A percentile compares a stretch with the other conserved stretches of the same genome.
Evolutionary conservation across 2,113 vertebrate genomes (phyloP).

Genomic region (Hymenochirus boettgeri): DNA sequence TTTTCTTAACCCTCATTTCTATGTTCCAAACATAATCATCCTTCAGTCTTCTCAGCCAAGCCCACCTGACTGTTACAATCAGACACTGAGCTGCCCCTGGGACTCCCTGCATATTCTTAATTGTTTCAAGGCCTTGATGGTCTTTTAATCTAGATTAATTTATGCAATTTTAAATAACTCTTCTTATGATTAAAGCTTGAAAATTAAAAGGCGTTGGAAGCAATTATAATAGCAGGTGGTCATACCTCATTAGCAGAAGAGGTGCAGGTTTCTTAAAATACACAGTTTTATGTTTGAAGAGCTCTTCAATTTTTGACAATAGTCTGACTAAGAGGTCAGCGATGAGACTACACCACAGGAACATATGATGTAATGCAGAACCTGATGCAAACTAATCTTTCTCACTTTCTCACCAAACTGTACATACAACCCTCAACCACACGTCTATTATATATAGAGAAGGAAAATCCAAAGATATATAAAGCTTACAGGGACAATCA

Average conservation of each 20-base stretch:
- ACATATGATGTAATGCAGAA: constrained; percentile 5
- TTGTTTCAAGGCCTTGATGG: constrained; percentile 97
- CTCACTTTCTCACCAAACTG: no score
- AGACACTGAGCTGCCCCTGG: constrained; percentile 89
- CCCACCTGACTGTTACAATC: constrained; percentile 94
- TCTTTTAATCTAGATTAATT: constrained; percentile 99
- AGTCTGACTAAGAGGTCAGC: constrained; percentile 24
- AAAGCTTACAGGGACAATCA: no score
- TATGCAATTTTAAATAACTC: constrained; percentile 99
- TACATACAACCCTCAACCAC: no score
- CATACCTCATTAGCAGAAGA: constrained; percentile 95
- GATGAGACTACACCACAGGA: neutral
- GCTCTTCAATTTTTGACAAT: constrained; percentile 28
- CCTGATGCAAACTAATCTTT: no score
- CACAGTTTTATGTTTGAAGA: constrained; percentile 18
- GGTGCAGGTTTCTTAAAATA: constrained; percentile 60
- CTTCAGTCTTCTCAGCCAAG: constrained; percentile 83
- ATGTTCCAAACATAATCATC: constrained; percentile 96
- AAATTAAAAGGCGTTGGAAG: constrained; percentile 98
- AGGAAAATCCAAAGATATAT: no score
- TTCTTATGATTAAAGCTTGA: constrained; percentile 98
- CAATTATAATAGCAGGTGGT: constrained; percentile 98
- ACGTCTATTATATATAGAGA: no score
- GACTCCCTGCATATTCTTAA: constrained; percentile 98
- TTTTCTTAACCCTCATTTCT: constrained; percentile 84